A percentile compares a stretch with the other conserved stretches of the same genome.
Evolutionary conservation across 2,797 vertebrate genomes (phyloP).

Genomic region (Poeciliopsis presidionis): DNA sequence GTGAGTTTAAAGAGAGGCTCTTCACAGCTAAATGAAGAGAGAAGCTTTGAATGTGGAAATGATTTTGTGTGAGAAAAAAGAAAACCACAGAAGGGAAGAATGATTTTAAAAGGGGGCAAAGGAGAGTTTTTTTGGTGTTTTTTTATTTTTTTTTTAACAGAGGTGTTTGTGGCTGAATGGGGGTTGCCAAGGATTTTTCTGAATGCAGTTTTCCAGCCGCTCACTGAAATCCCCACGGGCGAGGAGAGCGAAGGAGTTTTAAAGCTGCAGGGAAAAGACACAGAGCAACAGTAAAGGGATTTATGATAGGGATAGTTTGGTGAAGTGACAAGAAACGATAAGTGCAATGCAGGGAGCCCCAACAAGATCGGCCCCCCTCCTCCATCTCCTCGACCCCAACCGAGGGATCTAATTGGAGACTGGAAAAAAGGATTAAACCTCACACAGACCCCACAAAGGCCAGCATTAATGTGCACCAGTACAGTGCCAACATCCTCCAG

Average conservation of each 20-base stretch:
- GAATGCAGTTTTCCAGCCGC: conserved; percentile 84
- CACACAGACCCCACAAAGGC: conserved; percentile 69
- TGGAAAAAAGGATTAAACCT: conserved; percentile 72
- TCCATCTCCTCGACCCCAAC: conserved; percentile 39
- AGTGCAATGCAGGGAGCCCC: conserved; percentile 42
- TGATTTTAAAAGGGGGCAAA: conserved; percentile 68
- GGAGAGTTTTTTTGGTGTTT: conserved; percentile 25
- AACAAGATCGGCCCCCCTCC: conserved; percentile 49
- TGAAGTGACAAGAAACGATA: conserved; percentile 53
- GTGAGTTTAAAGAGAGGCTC: neutral
- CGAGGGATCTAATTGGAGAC: conserved; percentile 70
- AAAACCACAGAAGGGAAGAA: conserved; percentile 57
- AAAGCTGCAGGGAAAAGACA: conserved; percentile 16
- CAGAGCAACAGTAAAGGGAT: conserved; percentile 38
- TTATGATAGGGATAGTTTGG: conserved; percentile 73
- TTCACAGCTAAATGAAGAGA: conserved; percentile 46
- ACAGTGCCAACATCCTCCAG: conserved; percentile 58
- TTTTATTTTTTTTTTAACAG: conserved; percentile 27
- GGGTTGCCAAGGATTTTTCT: conserved; percentile 81
- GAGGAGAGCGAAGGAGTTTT: conserved; percentile 49
- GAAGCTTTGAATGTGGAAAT: conserved; percentile 41
- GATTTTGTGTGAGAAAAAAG: conserved; percentile 34
- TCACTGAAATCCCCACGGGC: conserved; percentile 78
- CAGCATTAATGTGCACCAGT: conserved; percentile 67
- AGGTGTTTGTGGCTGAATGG: conserved; percentile 72